Evolutionary conservation across 2,113 vertebrate genomes (phyloP), one percentile per base, ranked within the genome.

Genomic region (Neoarius graeffei): DNA sequence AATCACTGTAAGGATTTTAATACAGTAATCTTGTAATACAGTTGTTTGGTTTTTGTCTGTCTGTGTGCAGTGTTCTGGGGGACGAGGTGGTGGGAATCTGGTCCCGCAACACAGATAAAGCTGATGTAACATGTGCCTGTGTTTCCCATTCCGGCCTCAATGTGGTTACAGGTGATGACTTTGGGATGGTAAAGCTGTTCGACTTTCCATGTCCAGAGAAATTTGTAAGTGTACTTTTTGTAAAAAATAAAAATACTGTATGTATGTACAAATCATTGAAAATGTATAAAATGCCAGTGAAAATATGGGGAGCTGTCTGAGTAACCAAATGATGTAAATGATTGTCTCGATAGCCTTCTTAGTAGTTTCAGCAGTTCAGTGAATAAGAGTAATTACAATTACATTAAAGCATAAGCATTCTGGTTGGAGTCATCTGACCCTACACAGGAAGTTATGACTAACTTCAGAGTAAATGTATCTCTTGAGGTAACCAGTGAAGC

Each of bases 161-260:
- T 89, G 96, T 99, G 20, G 96, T 97, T 62, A 98, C 98, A 35
- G 98, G 98, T 42, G 98, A 99, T 91, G 98, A 99, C 94, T 99
- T 99, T 91, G 98, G 98, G 93, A 98, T 99, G 97, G 97, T 99
- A 86, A 99, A 99, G 92, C 95, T 99, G 89, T 99, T 99, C 89
- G 98, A 99, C 94, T 99, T 99, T 76, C 98, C 98, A 1, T 98
- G 98, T 96, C 96, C 97, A 87, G 98, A 99, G 93, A 99, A 98
- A 96, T 99, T 98, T 95, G 98, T 99, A 96, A 99, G 98, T 25
- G 8, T n/a, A 4, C 27, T 95, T 52, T 79, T 56, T n/a, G 6
- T 4, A 23, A 30, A 5, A 57, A 42, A 42, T 42, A 42, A 42
- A 42, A 42, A 42, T 42, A 42, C 42, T 42, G 42, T 4, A 42